A percentile compares a stretch with the other conserved stretches of the same genome.
Evolutionary conservation across 2,113 vertebrate species (phyloP).

Genomic region (Anoplopoma fimbria): DNA sequence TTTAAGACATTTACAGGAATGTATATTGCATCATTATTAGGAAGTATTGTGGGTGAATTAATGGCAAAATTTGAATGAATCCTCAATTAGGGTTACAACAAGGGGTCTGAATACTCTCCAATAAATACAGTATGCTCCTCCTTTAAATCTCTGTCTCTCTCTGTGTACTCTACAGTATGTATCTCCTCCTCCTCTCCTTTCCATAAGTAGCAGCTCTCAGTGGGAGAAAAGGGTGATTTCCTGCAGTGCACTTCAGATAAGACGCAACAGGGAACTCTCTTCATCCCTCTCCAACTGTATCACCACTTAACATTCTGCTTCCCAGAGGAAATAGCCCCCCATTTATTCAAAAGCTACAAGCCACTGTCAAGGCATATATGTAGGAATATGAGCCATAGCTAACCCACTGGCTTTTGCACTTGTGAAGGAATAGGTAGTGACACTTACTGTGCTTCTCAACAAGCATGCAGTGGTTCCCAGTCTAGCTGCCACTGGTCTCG

Average conservation of each 20-base stretch:
- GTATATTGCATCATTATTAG: neutral
- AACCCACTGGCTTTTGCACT: slow-evolving; percentile 60
- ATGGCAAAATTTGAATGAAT: neutral
- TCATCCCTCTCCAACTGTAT: slow-evolving; percentile 66
- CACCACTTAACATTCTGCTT: slow-evolving; percentile 64
- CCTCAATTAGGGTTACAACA: neutral
- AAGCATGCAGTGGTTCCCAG: neutral
- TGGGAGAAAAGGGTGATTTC: slow-evolving; percentile 54
- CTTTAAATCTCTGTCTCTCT: slow-evolving; percentile 24
- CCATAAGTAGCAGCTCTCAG: slow-evolving; percentile 51
- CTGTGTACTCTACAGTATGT: slow-evolving; percentile 12
- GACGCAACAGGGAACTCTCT: slow-evolving; percentile 68
- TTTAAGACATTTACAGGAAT: neutral
- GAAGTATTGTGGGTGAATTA: neutral
- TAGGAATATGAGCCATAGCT: slow-evolving; percentile 55
- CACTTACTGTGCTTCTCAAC: slow-evolving; percentile 23
- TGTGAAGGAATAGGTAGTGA: slow-evolving; percentile 36
- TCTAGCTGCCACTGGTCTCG: neutral
- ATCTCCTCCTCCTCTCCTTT: slow-evolving; percentile 27
- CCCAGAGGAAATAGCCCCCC: slow-evolving; percentile 59
- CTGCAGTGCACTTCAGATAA: slow-evolving; percentile 71
- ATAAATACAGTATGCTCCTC: neutral
- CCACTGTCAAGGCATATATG: slow-evolving; percentile 40
- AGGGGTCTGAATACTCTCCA: neutral
- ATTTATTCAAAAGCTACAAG: slow-evolving; percentile 63